Evolutionary conservation across 2,888 invertebrate genomes (phyloP).

Genomic region (Punctoribates punctum): DNA sequence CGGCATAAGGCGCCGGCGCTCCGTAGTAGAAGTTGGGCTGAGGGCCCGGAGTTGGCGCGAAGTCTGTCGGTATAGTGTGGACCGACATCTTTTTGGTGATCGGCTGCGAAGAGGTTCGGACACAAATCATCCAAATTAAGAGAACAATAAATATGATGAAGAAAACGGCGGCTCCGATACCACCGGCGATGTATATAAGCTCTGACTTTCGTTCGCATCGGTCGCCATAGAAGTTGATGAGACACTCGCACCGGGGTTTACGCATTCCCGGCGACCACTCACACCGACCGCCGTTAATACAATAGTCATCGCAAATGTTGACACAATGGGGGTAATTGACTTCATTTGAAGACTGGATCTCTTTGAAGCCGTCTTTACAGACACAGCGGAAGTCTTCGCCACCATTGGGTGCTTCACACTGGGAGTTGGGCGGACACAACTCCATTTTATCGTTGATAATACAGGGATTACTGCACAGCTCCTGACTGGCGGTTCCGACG

Average conservation of each 20-base stretch:
- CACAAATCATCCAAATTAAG: conserved; percentile 96
- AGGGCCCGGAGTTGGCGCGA: conserved; percentile 63
- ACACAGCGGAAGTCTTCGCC: conserved; percentile 42
- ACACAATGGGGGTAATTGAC: conserved; percentile 57
- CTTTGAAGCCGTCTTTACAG: conserved; percentile 42
- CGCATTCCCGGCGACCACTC: conserved; percentile 59
- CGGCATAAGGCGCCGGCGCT: conserved; percentile 75
- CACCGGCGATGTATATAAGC: conserved; percentile 89
- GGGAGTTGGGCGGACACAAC: conserved; percentile 81
- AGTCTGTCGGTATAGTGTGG: conserved; percentile 63
- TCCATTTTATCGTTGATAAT: conserved; percentile 67
- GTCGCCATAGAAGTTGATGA: conserved; percentile 84
- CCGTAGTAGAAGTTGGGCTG: conserved; percentile 96
- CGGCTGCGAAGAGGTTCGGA: conserved; percentile 58
- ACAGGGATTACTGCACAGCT: conserved; percentile 86
- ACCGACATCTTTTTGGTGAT: conserved; percentile 79
- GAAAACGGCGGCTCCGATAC: conserved; percentile 88
- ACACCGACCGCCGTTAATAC: conserved; percentile 85
- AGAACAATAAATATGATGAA: conserved; percentile 86
- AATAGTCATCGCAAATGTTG: conserved; percentile 76
- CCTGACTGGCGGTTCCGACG: conserved; percentile 70
- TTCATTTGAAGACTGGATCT: conserved; percentile 11
- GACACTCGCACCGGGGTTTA: conserved; percentile 80
- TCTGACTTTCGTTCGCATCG: conserved; percentile 87
- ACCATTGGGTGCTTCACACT: conserved; percentile 59